Evolutionary conservation across 2,888 invertebrate species (phyloP).

Genomic region (Chloroclystis v-ata): DNA sequence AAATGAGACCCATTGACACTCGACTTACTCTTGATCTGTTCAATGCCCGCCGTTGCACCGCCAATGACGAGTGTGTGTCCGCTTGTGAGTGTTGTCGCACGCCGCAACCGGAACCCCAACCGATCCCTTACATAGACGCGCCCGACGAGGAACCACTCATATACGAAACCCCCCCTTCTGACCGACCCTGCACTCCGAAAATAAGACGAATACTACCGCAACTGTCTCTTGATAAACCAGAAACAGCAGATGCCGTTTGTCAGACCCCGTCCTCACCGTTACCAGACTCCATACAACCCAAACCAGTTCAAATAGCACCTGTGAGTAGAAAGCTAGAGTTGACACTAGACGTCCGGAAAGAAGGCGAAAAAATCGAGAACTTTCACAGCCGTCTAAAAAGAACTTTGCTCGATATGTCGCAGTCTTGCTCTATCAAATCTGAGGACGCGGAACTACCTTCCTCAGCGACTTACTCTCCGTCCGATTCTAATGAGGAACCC

Average conservation of each 20-base stretch:
- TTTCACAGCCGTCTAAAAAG: constrained; percentile 58
- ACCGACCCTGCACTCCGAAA: constrained; percentile 59
- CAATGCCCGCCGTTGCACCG: constrained; percentile 57
- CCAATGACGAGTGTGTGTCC: constrained; percentile 62
- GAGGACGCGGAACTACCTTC: constrained; percentile 61
- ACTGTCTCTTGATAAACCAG: constrained; percentile 57
- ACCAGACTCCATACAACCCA: constrained; percentile 40
- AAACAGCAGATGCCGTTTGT: constrained; percentile 62
- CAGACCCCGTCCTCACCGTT: constrained; percentile 48
- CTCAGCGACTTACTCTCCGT: constrained; percentile 57
- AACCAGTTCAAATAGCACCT: constrained; percentile 30
- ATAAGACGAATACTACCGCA: constrained; percentile 67
- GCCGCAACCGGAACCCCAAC: constrained; percentile 62
- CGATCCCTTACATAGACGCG: constrained; percentile 71
- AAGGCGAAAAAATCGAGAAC: constrained; percentile 46
- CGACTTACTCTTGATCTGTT: constrained; percentile 61
- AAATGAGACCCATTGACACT: constrained; percentile 65
- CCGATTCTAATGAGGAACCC: constrained; percentile 54
- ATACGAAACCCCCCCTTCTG: constrained; percentile 53
- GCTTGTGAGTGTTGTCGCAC: constrained; percentile 71
- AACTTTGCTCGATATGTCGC: constrained; percentile 55
- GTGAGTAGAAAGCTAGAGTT: constrained; percentile 45
- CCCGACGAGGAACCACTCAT: constrained; percentile 67
- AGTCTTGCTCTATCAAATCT: constrained; percentile 56
- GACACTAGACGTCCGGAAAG: constrained; percentile 49